Conservation (phyloP, 2,797 vertebrate genomes). For the Rhinella marina region DNA sequence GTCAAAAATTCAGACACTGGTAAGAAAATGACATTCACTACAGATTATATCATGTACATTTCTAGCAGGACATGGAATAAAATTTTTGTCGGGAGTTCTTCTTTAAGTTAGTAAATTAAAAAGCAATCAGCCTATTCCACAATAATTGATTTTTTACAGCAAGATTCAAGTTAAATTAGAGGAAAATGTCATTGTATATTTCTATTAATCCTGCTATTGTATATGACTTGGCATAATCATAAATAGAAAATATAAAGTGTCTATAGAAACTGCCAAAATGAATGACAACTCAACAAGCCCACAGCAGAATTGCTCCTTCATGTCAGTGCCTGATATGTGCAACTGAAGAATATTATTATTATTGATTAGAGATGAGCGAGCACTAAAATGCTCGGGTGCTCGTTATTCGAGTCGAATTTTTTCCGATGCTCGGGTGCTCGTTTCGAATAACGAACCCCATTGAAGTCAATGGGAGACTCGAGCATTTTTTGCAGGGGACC, state of each 20-base stretch:
- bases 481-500: too few relatives aligned
- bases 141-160: constrained; percentile 30
- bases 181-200: not conserved
- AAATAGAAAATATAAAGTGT: not conserved
- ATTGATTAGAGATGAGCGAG: too few relatives aligned
- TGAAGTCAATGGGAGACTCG: too few relatives aligned
- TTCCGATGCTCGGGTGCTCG: too few relatives aligned
- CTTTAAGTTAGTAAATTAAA: constrained; percentile 39
- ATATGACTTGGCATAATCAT: not conserved
- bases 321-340: not conserved
- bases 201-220: not conserved
- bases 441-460: too few relatives aligned
- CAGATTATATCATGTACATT: too few relatives aligned
- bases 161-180: not conserved
- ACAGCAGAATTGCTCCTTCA: not conserved
- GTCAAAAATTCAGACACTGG: too few relatives aligned
- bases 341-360: not conserved
- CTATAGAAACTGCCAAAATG: not conserved
- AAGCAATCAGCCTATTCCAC: constrained; percentile 15
- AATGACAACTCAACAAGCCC: not conserved
- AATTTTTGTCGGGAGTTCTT: too few relatives aligned
- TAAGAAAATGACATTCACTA: too few relatives aligned
- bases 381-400: too few relatives aligned
- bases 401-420: too few relatives aligned
- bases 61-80: too few relatives aligned